These are phyloP conservation scores for Lasaia peninsularis DNA, from an alignment of 1,140 invertebrate species.

Conservation along the genomic window DNA sequence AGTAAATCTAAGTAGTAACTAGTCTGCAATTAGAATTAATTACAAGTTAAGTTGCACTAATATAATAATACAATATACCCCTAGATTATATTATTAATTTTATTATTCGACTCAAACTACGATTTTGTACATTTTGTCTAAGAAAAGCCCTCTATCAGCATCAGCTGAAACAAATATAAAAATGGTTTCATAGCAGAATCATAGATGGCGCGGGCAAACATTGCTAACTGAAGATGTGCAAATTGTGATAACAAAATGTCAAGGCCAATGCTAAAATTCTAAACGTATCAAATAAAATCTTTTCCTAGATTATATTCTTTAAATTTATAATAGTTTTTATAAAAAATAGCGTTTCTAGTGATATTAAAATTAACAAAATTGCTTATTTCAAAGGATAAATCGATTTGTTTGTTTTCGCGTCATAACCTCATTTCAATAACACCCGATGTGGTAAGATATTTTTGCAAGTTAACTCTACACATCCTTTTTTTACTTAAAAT, in stretches of 20 bases:
- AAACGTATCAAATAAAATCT: not conserved
- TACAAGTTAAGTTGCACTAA: too few relatives aligned
- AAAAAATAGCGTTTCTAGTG: not conserved
- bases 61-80: too few relatives aligned
- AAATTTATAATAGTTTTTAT: not conserved
- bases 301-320: not conserved
- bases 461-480: not conserved
- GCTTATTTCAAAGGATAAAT: not conserved
- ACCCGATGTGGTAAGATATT: not conserved
- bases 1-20: too few relatives aligned
- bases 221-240: slow-evolving; percentile 41
- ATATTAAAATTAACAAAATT: not conserved
- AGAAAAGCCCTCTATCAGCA: not conserved
- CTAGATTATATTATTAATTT: too few relatives aligned
- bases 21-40: too few relatives aligned
- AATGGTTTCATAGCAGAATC: slow-evolving; percentile 1
- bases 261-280: slow-evolving; percentile 54
- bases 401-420: slow-evolving; percentile 30
- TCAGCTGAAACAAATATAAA: not conserved
- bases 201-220: slow-evolving; percentile 48
- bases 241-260: slow-evolving; percentile 68
- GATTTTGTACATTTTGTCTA: not conserved
- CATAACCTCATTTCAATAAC: slow-evolving; percentile 45
- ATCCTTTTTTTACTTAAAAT: not conserved
- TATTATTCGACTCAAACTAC: too few relatives aligned